phyloP scores from a whole-genome alignment of 2,888 invertebrate genomes.

The Harpagoxenus sublaevis region DNA sequence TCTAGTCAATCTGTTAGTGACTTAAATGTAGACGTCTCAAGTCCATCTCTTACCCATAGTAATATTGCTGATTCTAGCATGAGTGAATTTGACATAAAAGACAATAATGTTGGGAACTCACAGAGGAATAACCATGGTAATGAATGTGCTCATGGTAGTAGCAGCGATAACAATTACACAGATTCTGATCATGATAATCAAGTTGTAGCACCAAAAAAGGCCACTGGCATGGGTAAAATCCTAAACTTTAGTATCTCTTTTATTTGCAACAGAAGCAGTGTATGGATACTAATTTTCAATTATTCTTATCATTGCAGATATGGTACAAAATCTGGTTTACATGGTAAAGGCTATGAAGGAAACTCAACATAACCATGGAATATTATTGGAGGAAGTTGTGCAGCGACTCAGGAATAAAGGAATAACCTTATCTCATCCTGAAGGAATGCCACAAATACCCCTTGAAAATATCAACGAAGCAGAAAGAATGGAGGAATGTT shows the following conservation, averaged over 20 bases:
- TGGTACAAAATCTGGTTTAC: background rate
- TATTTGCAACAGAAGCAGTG: background rate
- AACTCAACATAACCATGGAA: background rate
- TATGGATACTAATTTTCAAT: background rate
- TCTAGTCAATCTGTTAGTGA: background rate
- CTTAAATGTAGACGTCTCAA: background rate
- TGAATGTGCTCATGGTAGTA: background rate
- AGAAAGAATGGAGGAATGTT: background rate
- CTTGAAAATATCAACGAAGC: background rate
- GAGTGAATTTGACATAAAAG: background rate
- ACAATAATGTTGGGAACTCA: background rate
- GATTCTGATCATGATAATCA: background rate
- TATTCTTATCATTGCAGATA: background rate
- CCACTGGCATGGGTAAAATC: background rate
- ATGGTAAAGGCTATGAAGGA: background rate
- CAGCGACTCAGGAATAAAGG: background rate
- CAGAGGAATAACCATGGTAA: background rate
- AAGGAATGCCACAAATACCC: no score
- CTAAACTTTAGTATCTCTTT: background rate
- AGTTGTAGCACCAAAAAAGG: background rate
- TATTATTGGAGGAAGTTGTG: background rate
- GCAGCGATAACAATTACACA: background rate
- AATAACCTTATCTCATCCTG: no score
- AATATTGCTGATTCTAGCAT: no score
- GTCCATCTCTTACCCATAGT: background rate